These are phyloP conservation scores for Tapirus terrestris DNA, from an alignment of 2,113 vertebrate species.

Conservation along the genomic window DNA sequence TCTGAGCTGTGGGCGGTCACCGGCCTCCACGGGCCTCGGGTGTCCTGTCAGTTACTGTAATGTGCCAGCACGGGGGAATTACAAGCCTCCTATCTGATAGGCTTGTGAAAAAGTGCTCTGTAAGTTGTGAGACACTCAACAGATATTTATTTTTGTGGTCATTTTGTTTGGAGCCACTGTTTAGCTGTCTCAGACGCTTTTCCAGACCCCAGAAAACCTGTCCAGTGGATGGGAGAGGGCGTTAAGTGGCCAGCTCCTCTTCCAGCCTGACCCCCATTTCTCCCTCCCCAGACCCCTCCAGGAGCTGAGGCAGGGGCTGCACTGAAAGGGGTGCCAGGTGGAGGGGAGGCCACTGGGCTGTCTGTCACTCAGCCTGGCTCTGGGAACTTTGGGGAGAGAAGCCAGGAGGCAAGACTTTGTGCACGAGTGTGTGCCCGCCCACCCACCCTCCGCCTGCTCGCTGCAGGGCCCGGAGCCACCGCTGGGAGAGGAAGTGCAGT, in stretches of 20 bases:
- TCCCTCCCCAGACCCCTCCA: neutral
- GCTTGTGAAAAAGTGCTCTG: neutral
- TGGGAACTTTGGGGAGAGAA: neutral
- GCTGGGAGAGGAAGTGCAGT: constrained; percentile 85
- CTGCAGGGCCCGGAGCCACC: constrained; percentile 46
- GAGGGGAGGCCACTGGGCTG: neutral
- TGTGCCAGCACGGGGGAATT: constrained; percentile 34
- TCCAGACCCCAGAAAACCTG: neutral
- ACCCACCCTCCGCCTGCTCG: neutral
- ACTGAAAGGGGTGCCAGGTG: neutral
- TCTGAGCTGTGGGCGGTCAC: neutral
- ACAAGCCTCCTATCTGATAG: constrained; percentile 8
- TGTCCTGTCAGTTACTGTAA: neutral
- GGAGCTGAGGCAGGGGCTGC: neutral
- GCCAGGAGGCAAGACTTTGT: neutral
- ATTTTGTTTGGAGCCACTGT: neutral
- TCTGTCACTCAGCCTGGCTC: neutral
- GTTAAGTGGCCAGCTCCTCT: neutral
- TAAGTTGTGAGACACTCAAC: neutral
- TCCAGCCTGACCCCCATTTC: neutral
- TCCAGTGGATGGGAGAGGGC: neutral
- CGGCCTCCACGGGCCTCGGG: rapidly evolving
- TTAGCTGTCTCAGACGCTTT: neutral
- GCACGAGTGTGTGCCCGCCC: neutral
- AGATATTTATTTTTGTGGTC: constrained; percentile 22